Evolutionary conservation across 2,888 invertebrate species (phyloP), one percentile per base, ranked within the genome.

Genomic region (Hesperia comma): DNA sequence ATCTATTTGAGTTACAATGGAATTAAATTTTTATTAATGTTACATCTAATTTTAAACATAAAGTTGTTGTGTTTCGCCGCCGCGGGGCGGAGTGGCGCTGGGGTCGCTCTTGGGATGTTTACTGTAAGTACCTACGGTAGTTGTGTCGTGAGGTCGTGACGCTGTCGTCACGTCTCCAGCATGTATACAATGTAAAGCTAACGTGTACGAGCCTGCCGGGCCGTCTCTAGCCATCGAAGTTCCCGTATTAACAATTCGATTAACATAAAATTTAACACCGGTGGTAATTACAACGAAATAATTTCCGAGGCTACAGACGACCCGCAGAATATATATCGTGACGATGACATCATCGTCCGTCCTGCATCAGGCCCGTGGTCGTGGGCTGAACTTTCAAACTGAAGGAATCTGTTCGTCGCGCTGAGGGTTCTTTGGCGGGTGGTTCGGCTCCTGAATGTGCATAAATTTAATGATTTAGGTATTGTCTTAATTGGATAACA

Each of bases 311-410:
- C 37, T 37, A 46, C 43, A 63, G 55, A 46, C 46, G 55, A 63
- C 63, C 43, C 43, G 15, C 33, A 17, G 12, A 12, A 37, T 37
- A 37, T 37, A 56, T 55, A 55, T 33, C 33, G 41, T 46, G 63
- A 55, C 63, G 63, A 55, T 63, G 55, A 63, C 63, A 56, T 56
- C 63, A 63, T 33, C 62, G 26, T 56, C 19, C 43, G 55, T 56
- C 55, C 37, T 21, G 37, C 19, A 15, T 53, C 37, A 40, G 53
- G 61, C 40, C 40, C 21, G 15, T 41, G 40, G 21, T 62, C 32
- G 32, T 46, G 55, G 61, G 41, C 61, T 53, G 62, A 32, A 33
- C 32, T 62, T 5, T 26, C 5, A 43, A 41, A 62, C 41, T 51
- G n/a, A 14, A 41, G 40, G 26, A 41, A 15, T 26, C 62, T 41